Percentiles rank a stretch among this genome's conserved stretches.
Conservation (phyloP, 2,113 vertebrate species). For the Lepus europaeus region DNA sequence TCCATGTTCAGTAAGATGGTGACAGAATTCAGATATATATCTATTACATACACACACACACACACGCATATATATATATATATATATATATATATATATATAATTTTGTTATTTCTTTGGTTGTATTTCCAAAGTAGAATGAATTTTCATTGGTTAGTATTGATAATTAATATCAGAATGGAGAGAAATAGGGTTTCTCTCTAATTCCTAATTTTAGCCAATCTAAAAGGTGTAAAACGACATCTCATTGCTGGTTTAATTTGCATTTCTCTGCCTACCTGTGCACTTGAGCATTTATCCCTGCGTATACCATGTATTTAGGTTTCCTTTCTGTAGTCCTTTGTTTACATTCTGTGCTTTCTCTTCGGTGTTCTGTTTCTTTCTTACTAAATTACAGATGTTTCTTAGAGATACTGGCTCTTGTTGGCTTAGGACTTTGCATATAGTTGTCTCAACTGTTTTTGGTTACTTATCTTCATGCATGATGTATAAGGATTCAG, state of each 20-base stretch:
- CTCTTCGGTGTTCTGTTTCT: not conserved
- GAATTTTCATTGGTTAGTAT: conserved; percentile 27
- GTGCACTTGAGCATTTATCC: not conserved
- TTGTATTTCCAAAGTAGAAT: conserved; percentile 15
- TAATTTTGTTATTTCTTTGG: not conserved
- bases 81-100: too few species aligned
- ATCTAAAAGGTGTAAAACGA: not conserved
- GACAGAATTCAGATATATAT: not conserved
- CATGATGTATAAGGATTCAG: not conserved
- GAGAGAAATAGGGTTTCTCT: not conserved
- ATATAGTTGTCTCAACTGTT: not conserved
- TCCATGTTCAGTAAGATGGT: not conserved
- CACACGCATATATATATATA: too few species aligned
- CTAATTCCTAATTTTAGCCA: not conserved
- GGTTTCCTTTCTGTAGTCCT: not conserved
- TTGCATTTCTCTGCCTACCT: conserved; percentile 33
- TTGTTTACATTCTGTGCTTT: conserved; percentile 29
- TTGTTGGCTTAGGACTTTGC: not conserved
- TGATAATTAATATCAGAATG: conserved; percentile 2
- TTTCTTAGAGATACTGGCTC: not conserved
- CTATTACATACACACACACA: not conserved
- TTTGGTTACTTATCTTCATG: not conserved
- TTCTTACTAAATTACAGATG: not conserved
- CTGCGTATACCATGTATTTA: not conserved
- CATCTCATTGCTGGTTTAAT: not conserved